Percentiles rank a stretch among this genome's conserved stretches.
phyloP scores from a whole-genome alignment of 2,888 invertebrate species.

The Melanophora roralis region DNA sequence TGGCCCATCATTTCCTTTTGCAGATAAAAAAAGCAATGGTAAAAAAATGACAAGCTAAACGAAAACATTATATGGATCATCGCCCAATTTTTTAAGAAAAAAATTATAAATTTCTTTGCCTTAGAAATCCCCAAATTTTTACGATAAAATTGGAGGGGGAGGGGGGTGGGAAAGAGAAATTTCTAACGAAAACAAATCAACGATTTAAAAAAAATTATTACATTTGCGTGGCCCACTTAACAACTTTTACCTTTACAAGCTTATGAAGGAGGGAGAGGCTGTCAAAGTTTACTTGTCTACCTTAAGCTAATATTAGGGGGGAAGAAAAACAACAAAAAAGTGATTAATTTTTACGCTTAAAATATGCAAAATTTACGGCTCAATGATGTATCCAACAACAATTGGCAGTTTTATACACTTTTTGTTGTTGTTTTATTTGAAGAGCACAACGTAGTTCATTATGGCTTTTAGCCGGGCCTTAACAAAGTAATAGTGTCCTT shows the following conservation, averaged over 20 bases:
- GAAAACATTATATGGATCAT: constrained; percentile 69
- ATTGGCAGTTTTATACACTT: constrained; percentile 25
- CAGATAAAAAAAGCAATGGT: background rate
- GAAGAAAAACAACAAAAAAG: constrained; percentile 75
- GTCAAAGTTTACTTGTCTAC: constrained; percentile 13
- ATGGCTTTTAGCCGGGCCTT: constrained; percentile 25
- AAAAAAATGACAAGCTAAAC: constrained; percentile 32
- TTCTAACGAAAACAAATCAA: constrained; percentile 62
- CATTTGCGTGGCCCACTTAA: constrained; percentile 75
- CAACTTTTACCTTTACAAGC: constrained; percentile 66
- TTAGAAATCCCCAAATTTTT: background rate
- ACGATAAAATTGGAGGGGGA: background rate
- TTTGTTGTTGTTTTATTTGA: constrained; percentile 65
- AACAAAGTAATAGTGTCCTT: constrained; percentile 53
- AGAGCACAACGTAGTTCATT: too few species aligned
- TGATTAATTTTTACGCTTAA: constrained; percentile 76
- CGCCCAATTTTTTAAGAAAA: constrained; percentile 74
- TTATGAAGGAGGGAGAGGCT: background rate
- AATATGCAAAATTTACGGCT: constrained; percentile 73
- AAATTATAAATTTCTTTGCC: constrained; percentile 58
- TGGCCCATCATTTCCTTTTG: constrained; percentile 4
- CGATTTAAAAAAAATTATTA: constrained; percentile 74
- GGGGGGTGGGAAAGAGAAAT: background rate
- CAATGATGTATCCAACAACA: constrained; percentile 70
- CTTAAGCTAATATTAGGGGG: constrained; percentile 66